Evolutionary conservation across 2,888 invertebrate species (phyloP).

Genomic region (Leucophenga montana): DNA sequence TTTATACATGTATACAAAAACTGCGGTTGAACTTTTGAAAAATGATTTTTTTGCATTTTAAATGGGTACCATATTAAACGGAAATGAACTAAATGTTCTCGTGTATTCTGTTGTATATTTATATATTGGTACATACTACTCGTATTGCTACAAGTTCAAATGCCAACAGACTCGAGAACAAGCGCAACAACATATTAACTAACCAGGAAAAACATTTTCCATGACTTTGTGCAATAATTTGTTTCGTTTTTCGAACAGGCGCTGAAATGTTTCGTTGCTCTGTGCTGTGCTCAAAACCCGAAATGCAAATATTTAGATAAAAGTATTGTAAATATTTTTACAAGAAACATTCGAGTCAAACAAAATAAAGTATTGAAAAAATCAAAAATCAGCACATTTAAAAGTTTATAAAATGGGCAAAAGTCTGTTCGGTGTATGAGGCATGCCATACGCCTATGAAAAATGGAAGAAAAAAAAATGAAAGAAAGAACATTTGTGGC

Average conservation of each 20-base stretch:
- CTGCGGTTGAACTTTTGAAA: too few relatives aligned
- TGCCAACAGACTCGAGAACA: too few relatives aligned
- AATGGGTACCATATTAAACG: too few relatives aligned
- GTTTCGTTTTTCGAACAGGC: background rate
- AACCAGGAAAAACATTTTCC: too few relatives aligned
- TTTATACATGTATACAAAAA: too few relatives aligned
- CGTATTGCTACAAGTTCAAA: too few relatives aligned
- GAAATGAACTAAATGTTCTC: too few relatives aligned
- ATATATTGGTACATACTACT: too few relatives aligned
- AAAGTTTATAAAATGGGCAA: constrained; percentile 60
- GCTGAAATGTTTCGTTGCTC: background rate
- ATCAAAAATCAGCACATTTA: background rate
- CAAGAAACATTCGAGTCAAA: constrained; percentile 43
- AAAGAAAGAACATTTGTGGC: constrained; percentile 37
- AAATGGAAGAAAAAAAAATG: background rate
- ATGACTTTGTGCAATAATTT: background rate
- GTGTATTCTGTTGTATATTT: too few relatives aligned
- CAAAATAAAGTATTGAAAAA: background rate
- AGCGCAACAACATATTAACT: too few relatives aligned
- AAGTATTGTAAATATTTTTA: constrained; percentile 63
- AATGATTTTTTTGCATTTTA: too few relatives aligned
- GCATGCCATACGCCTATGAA: background rate
- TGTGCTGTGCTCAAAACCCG: background rate
- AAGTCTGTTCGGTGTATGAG: background rate
- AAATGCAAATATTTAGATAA: constrained; percentile 59